A percentile compares a stretch with the other conserved stretches of the same genome.
Evolutionary conservation across 2,888 invertebrate genomes (phyloP).

Genomic region (Drosophila anomalata): DNA sequence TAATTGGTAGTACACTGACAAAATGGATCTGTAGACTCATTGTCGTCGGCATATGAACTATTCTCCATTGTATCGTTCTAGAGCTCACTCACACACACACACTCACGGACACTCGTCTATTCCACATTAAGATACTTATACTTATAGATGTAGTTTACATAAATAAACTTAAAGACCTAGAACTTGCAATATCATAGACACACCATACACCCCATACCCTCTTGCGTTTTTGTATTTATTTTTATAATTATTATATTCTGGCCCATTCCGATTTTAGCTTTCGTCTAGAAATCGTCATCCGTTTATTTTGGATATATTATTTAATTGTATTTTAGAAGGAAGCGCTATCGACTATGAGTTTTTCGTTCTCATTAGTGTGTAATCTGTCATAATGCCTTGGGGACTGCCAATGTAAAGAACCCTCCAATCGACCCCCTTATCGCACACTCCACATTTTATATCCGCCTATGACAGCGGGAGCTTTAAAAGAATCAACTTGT

Average conservation of each 20-base stretch:
- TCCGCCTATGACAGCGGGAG: constrained; percentile 31
- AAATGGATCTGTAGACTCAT: constrained; percentile 5
- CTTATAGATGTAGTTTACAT: constrained; percentile 29
- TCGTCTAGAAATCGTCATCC: constrained; percentile 25
- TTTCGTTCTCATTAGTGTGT: constrained; percentile 21
- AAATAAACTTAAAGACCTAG: constrained; percentile 42
- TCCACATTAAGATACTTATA: not conserved
- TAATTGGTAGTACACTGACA: constrained; percentile 23
- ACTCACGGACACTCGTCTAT: constrained; percentile 2
- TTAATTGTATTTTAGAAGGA: constrained; percentile 14
- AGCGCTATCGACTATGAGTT: constrained; percentile 19
- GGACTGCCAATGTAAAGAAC: constrained; percentile 44
- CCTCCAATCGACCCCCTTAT: constrained; percentile 23
- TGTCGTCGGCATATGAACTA: constrained; percentile 12
- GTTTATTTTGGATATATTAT: constrained; percentile 12
- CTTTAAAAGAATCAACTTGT: constrained; percentile 42
- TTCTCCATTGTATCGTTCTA: constrained; percentile 23
- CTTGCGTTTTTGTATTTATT: constrained; percentile 27
- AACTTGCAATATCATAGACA: constrained; percentile 31
- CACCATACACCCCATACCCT: constrained; percentile 1
- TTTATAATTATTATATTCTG: constrained; percentile 35
- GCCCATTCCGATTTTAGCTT: constrained; percentile 18
- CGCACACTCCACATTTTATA: constrained; percentile 32
- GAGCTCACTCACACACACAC: constrained; percentile 14
- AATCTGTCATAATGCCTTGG: constrained; percentile 61